These are phyloP conservation scores for Anoplolepis gracilipes DNA, from an alignment of 1,140 invertebrate genomes.

Conservation along the genomic window DNA sequence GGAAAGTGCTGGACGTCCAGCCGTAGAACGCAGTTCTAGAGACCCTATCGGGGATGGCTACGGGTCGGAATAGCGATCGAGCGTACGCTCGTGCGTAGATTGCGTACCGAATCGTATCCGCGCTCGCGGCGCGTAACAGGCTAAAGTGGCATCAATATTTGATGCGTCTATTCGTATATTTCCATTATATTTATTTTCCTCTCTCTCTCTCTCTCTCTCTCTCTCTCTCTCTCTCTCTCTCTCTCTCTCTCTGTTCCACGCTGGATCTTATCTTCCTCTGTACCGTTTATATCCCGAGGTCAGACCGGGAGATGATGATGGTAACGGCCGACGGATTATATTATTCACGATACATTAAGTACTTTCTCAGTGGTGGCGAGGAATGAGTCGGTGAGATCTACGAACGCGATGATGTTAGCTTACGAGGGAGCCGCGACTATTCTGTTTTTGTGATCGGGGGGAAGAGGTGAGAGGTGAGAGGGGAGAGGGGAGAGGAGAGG, in stretches of 20 bases:
- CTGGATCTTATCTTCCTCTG: neutral
- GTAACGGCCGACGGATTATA: constrained; percentile 81
- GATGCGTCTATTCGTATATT: constrained; percentile 70
- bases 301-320: constrained; percentile 21
- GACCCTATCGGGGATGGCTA: constrained; percentile 13
- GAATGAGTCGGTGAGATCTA: constrained; percentile 54
- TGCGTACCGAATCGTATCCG: constrained; percentile 63
- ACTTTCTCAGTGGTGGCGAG: constrained; percentile 78
- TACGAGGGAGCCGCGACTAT: neutral
- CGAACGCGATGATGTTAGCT: constrained; percentile 24
- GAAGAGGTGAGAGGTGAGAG: too few relatives aligned
- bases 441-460: constrained; percentile 34
- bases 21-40: constrained; percentile 49
- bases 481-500: too few relatives aligned
- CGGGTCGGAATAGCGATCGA: constrained; percentile 6
- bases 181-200: constrained; percentile 37
- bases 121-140: constrained; percentile 36
- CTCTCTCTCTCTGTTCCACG: neutral
- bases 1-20: constrained; percentile 80
- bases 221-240: neutral
- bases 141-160: constrained; percentile 81
- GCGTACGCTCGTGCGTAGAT: constrained; percentile 36
- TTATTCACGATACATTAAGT: constrained; percentile 84
- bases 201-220: neutral
- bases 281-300: neutral